Evolutionary conservation across 2,888 invertebrate species (phyloP).

Genomic region (Mythimna pallens): DNA sequence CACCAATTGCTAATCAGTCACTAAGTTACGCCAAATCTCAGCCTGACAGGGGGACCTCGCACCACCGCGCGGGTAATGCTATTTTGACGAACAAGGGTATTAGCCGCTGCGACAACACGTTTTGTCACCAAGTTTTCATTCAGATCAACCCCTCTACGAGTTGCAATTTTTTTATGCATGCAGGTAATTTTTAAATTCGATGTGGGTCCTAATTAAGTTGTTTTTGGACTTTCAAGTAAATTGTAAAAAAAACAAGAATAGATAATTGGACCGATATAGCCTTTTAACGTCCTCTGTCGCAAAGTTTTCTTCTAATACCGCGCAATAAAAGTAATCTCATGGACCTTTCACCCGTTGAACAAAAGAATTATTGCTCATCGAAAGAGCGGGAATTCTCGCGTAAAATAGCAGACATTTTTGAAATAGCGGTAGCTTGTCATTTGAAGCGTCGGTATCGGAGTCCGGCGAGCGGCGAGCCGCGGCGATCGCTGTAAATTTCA

Average conservation of each 20-base stretch:
- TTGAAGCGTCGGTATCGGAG: conserved; percentile 82
- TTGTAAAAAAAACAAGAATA: background rate
- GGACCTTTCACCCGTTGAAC: conserved; percentile 76
- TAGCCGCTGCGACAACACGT: conserved; percentile 73
- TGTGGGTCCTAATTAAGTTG: background rate
- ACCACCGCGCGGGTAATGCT: conserved; percentile 78
- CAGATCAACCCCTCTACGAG: conserved; percentile 16
- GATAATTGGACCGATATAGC: conserved; percentile 20
- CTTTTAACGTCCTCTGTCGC: conserved; percentile 45
- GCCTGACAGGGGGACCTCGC: conserved; percentile 80
- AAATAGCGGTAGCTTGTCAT: conserved; percentile 87
- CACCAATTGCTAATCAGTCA: conserved; percentile 90
- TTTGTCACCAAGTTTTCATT: conserved; percentile 68
- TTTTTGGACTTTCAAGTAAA: background rate
- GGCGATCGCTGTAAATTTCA: conserved; percentile 86
- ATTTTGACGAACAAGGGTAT: conserved; percentile 86
- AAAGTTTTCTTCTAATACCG: conserved; percentile 64
- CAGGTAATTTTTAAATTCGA: background rate
- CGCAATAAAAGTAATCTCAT: conserved; percentile 81
- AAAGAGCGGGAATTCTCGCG: conserved; percentile 81
- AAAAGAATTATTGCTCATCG: conserved; percentile 84
- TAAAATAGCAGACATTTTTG: conserved; percentile 87
- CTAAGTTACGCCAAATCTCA: conserved; percentile 89
- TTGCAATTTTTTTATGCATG: conserved; percentile 6
- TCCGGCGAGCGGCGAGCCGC: conserved; percentile 77